Base-by-base conservation (phyloP, 2,888 invertebrate genomes). In the Macrophya alboannulata region DNA sequence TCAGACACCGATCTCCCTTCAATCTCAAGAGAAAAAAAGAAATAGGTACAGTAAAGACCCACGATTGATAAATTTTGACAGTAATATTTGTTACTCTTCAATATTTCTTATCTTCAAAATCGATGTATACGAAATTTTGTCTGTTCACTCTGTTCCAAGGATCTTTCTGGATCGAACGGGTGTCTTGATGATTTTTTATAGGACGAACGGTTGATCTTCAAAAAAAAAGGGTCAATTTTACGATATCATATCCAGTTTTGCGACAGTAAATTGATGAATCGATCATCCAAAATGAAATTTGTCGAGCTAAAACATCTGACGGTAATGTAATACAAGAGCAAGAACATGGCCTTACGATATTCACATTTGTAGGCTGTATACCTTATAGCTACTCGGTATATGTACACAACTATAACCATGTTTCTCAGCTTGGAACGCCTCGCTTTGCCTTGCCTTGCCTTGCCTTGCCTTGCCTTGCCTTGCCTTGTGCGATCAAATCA, bases 401-500 rank as follows among this genome's bases (percentile, higher is more conserved):
- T 10, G 48, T 25, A 77, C 15, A 77, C 31, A 55, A 55, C 77
- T 45, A 77, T 55, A 55, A 51, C n/a, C 43, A 15, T 81, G 62
- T 59, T 59, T 81, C 51, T 62, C 51, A 17, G 17, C 31, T 77
- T 77, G 45, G 51, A 37, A 37, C 48, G 31, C 25, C 55, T 55
- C n/a, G 51, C 51, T 51, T 51, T 51, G 48, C 48, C 15, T 51
- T 48, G 17, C 71, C 15, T 76, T 48, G 31, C 25, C 48, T 76
- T 55, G 31, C 59, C n/a, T n/a, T n/a, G 77, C 77, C 9, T 45
- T 6, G 45, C 6, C 9, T 48, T 48, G 76, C 68, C 17, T 77
- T 51, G 77, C 31, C 37, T 77, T 25, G 37, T 43, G 81, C 81
- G 81, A 81, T 81, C 81, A 62, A 59, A 62, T 81, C 81, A 43